Evolutionary conservation across 2,113 vertebrate species (phyloP).

Genomic region (Atlantisia rogersi): DNA sequence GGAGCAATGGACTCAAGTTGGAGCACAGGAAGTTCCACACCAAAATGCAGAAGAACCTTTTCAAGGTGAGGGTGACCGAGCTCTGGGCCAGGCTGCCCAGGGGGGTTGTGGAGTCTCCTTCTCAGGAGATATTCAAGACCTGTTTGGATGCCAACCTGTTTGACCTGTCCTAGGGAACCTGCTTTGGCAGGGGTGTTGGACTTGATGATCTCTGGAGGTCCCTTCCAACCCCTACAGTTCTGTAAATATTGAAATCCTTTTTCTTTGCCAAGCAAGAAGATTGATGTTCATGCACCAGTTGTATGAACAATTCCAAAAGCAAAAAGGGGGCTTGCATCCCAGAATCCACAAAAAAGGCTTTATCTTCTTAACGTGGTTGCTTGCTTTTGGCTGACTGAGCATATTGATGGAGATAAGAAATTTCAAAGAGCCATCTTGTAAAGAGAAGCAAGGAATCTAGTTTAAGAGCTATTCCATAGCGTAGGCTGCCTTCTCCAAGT

Average conservation of each 20-base stretch:
- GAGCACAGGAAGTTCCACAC: too few relatives aligned
- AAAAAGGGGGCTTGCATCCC: neutral
- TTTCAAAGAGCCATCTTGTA: neutral
- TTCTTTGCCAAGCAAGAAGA: neutral
- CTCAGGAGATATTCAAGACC: too few relatives aligned
- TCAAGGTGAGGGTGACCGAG: too few relatives aligned
- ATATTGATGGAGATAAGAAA: neutral
- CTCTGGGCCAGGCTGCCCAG: too few relatives aligned
- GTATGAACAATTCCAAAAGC: neutral
- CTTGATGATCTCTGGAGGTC: too few relatives aligned
- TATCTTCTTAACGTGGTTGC: constrained; percentile 9
- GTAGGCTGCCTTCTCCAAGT: neutral
- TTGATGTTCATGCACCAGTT: neutral
- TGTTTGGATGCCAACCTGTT: too few relatives aligned
- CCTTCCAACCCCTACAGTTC: too few relatives aligned
- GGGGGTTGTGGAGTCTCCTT: too few relatives aligned
- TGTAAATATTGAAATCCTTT: neutral
- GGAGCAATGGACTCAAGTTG: too few relatives aligned
- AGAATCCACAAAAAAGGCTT: neutral
- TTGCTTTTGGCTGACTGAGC: constrained; percentile 40
- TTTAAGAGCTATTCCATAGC: neutral
- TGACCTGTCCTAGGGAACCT: too few relatives aligned
- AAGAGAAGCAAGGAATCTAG: neutral
- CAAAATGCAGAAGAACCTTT: too few relatives aligned
- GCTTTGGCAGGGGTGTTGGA: too few relatives aligned